phyloP scores from a whole-genome alignment of 2,797 vertebrate genomes.

The Tapera naevia region DNA sequence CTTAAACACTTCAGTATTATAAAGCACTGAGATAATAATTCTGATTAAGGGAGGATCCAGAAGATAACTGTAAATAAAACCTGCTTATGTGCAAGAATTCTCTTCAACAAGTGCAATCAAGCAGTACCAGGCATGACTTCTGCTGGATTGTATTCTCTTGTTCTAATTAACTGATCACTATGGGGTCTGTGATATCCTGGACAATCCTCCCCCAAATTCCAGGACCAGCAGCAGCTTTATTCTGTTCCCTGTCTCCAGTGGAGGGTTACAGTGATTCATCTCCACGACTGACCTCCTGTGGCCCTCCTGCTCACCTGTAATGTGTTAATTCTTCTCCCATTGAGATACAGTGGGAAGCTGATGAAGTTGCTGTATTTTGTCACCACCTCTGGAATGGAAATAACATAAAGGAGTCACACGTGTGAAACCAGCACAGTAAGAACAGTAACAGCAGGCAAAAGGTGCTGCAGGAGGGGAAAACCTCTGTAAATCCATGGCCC shows the following conservation, averaged over 20 bases:
- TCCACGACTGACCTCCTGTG: not conserved
- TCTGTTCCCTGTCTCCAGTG: not conserved
- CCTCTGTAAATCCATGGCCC: not conserved
- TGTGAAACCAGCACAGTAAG: not conserved
- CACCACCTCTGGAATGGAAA: constrained; percentile 84
- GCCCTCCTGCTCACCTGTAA: constrained; percentile 84
- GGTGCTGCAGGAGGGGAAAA: not conserved
- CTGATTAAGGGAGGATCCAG: not conserved
- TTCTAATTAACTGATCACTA: not conserved
- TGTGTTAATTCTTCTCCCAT: constrained; percentile 89
- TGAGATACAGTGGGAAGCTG: constrained; percentile 93
- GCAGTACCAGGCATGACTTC: not conserved
- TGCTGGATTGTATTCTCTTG: not conserved
- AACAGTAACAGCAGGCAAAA: not conserved
- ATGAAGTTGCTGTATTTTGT: constrained; percentile 98
- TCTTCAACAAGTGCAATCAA: not conserved
- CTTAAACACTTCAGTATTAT: not conserved
- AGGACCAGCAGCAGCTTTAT: not conserved
- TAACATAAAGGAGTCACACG: not conserved
- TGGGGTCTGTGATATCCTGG: not conserved
- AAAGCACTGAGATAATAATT: not conserved
- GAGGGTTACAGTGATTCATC: not conserved
- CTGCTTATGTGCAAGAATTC: not conserved
- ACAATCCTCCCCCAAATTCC: not conserved
- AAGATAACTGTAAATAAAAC: not conserved